Percentiles rank a stretch among this genome's conserved stretches.
These are phyloP conservation scores for Gopherus evgoodei DNA, from an alignment of 2,113 vertebrate genomes.

Conservation along the genomic window DNA sequence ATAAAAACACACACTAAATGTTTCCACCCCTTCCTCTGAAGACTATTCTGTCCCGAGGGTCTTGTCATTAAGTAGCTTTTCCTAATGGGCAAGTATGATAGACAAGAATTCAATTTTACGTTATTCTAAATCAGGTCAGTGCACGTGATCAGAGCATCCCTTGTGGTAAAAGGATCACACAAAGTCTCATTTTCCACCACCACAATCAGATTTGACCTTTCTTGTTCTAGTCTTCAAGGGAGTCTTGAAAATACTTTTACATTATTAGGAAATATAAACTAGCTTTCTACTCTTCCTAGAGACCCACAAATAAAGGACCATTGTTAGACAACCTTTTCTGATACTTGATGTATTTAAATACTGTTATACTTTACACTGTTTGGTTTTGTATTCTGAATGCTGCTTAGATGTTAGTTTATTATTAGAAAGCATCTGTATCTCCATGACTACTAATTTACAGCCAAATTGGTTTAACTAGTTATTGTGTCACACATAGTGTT, in stretches of 20 bases:
- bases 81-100: neutral
- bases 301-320: neutral
- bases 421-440: neutral
- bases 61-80: neutral
- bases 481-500: neutral
- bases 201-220: neutral
- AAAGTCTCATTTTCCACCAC: neutral
- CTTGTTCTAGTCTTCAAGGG: neutral
- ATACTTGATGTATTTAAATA: neutral
- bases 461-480: neutral
- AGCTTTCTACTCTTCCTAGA: neutral
- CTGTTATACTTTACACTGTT: neutral
- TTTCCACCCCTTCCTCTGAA: neutral
- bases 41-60: neutral
- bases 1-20: neutral
- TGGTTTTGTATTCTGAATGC: neutral
- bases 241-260: neutral
- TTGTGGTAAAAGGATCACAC: neutral
- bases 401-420: neutral
- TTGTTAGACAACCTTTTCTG: neutral
- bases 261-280: neutral
- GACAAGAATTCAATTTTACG: neutral
- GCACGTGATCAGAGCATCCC: no score
- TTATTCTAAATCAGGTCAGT: neutral
- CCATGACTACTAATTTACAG: neutral